Evolutionary conservation across 2,113 vertebrate genomes (phyloP).

Genomic region (Ariopsis seemanni): DNA sequence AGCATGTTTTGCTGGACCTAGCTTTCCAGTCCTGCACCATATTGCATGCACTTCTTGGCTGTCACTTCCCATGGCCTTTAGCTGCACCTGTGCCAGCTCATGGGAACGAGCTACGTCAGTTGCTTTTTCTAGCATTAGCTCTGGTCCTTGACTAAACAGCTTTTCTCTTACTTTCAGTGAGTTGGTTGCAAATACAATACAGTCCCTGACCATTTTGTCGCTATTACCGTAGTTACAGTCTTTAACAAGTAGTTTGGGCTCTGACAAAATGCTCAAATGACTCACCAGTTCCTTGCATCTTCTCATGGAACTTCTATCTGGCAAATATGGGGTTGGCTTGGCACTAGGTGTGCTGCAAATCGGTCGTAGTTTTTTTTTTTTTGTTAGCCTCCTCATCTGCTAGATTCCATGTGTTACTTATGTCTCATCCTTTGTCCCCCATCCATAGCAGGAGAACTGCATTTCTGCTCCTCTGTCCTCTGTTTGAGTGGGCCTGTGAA

Average conservation of each 20-base stretch:
- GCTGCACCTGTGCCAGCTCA: conserved; percentile 18
- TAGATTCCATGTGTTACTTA: no score
- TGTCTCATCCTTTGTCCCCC: not conserved
- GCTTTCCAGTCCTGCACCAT: not conserved
- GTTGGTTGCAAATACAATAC: conserved; percentile 4
- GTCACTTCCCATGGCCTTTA: conserved; percentile 17
- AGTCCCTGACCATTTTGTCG: conserved; percentile 19
- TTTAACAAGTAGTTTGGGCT: conserved; percentile 43
- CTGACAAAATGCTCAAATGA: conserved; percentile 45
- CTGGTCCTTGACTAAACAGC: conserved; percentile 22
- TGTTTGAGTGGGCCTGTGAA: no score
- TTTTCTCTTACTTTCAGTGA: conserved; percentile 39
- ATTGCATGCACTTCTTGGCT: conserved; percentile 31
- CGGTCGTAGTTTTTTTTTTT: no score
- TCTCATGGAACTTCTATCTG: conserved; percentile 41
- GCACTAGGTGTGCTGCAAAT: conserved; percentile 13
- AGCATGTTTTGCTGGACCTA: not conserved
- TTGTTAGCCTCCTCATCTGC: no score
- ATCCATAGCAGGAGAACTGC: conserved; percentile 2
- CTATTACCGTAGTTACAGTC: conserved; percentile 39
- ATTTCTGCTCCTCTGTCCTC: not conserved
- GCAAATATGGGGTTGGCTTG: conserved; percentile 38
- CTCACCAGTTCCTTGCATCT: conserved; percentile 32
- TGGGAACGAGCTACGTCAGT: conserved; percentile 12
- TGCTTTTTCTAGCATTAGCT: conserved; percentile 35